A percentile compares a stretch with the other conserved stretches of the same genome.
phyloP scores from a whole-genome alignment of 2,888 invertebrate genomes.

The Synergus umbraculus region DNA sequence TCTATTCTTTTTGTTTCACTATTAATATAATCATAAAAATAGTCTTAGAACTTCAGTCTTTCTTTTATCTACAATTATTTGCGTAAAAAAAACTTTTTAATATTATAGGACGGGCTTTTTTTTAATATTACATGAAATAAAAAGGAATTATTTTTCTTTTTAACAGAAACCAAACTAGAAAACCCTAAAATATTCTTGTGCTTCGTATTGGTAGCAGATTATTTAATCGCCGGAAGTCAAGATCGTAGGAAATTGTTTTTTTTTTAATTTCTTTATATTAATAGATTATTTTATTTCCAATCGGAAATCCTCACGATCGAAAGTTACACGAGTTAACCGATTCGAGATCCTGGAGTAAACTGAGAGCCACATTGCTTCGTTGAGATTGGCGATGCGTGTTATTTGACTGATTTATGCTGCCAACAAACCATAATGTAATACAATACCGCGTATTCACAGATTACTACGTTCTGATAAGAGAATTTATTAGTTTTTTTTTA shows the following conservation, averaged over 20 bases:
- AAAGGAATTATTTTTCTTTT: neutral
- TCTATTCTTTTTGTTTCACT: neutral
- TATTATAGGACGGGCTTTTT: neutral
- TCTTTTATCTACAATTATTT: neutral
- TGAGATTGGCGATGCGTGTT: too few species aligned
- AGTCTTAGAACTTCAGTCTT: neutral
- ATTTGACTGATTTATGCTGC: neutral
- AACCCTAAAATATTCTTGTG: too few species aligned
- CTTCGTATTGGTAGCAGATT: too few species aligned
- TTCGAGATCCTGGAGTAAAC: conserved; percentile 65
- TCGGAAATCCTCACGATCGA: too few species aligned
- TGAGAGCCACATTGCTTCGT: conserved; percentile 62
- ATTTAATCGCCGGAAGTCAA: too few species aligned
- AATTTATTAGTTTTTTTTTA: too few species aligned
- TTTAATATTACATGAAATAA: neutral
- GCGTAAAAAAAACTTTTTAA: too few species aligned
- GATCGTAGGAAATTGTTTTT: too few species aligned
- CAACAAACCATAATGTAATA: neutral
- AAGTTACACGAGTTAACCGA: conserved; percentile 54
- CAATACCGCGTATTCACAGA: too few species aligned
- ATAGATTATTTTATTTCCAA: too few species aligned
- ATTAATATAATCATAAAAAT: neutral
- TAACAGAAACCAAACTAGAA: neutral
- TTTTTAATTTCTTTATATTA: too few species aligned
- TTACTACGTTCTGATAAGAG: too few species aligned